phyloP scores from a whole-genome alignment of 2,113 vertebrate species.

The Cochlearius cochlearius region DNA sequence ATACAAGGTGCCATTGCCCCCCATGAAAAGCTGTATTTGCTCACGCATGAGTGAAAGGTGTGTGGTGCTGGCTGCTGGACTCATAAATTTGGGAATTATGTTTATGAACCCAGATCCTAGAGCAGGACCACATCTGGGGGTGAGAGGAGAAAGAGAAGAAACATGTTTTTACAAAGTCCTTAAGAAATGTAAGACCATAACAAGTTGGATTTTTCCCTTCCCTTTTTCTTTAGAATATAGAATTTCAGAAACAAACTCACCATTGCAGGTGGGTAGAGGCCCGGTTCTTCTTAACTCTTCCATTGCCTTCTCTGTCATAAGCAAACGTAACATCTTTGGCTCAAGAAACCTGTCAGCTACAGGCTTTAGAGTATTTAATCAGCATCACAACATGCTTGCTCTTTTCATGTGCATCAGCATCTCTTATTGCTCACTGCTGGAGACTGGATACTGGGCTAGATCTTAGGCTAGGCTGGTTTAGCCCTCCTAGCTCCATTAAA shows the following conservation, averaged over 20 bases:
- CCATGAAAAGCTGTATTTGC: neutral
- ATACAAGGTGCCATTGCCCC: neutral
- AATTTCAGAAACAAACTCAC: neutral
- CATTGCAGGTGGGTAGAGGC: neutral
- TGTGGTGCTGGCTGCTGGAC: neutral
- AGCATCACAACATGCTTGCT: neutral
- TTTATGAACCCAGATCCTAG: neutral
- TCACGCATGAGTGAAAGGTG: neutral
- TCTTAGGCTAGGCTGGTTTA: neutral
- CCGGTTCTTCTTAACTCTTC: neutral
- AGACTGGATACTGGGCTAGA: neutral
- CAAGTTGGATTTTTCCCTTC: neutral
- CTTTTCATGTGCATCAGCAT: neutral
- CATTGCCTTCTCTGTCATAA: neutral
- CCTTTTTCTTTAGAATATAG: neutral
- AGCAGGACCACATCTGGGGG: neutral
- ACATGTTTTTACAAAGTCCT: neutral
- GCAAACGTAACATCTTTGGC: neutral
- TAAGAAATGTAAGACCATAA: neutral
- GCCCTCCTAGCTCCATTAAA: neutral
- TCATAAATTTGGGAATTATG: neutral
- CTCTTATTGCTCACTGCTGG: neutral
- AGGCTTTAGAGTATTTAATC: neutral
- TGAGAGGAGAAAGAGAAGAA: neutral
- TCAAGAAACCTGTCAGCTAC: neutral